Conservation (phyloP, 2,113 vertebrate species). For the Passer montanus region DNA sequence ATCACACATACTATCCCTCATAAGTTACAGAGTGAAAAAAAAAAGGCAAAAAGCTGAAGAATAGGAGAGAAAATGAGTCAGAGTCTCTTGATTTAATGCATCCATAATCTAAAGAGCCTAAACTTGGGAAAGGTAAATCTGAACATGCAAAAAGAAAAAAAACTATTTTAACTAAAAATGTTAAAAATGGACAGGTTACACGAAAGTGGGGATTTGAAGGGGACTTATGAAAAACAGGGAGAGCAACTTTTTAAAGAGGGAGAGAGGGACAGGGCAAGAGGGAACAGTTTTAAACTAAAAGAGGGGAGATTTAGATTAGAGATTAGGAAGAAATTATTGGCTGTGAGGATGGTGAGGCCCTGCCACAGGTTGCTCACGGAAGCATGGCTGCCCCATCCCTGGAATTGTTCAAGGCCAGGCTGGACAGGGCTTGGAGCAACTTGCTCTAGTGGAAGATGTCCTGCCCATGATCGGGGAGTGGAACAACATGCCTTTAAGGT, state of each 20-base stretch:
- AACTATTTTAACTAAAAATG: not conserved
- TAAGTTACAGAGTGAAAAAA: not conserved
- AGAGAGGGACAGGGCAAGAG: not conserved
- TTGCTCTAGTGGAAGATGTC: not conserved
- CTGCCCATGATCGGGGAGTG: not conserved
- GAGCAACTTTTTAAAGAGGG: not conserved
- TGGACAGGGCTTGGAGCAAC: not conserved
- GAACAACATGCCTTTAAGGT: not conserved
- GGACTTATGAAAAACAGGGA: not conserved
- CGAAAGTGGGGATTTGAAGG: accelerated
- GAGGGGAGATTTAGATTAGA: not conserved
- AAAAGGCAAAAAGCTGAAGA: not conserved
- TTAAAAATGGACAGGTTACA: not conserved
- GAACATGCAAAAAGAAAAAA: not conserved
- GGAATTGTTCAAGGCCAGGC: not conserved
- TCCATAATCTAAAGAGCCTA: not conserved
- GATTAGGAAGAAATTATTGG: not conserved
- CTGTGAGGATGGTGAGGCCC: not conserved
- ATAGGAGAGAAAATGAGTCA: not conserved
- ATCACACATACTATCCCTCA: not conserved
- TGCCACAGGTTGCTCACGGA: not conserved
- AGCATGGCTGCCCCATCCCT: not conserved
- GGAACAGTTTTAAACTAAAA: not conserved
- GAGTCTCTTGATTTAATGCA: constrained; percentile 5
- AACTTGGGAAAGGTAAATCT: not conserved